Base-by-base conservation (phyloP, 2,888 invertebrate species). In the Dimorphilus gyrociliatus region DNA sequence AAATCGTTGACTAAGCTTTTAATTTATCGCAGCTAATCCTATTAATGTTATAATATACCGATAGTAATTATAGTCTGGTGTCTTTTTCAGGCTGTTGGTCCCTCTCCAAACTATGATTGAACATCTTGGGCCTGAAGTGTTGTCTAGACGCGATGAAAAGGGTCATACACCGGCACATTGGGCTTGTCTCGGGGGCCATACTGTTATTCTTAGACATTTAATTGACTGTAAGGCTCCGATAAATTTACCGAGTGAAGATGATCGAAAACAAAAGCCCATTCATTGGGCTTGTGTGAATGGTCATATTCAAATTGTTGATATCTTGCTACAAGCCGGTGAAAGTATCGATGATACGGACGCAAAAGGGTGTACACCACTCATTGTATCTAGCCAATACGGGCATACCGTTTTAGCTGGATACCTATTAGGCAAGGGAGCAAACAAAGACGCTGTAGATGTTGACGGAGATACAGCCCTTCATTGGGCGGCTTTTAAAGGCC, bases 221-320 rank as follows among this genome's bases (percentile, higher is more conserved):
- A 75, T 84, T 12, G 82, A 84, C 53, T 41, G 41, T 21, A 53
- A 78, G 30, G 77, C 74, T 16, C 81, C 81, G 0, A 74, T 85
- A 4, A 81, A 86, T 63, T 69, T 82, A 23, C 77, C 82, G 1
- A 84, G 84, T 47, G 67, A 81, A 28, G 82, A 84, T 27, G 81
- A 80, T 2, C 78, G 82, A 66, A 85, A 84, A 1, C 84, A 84
- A 0, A 70, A 79, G 16, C 86, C 86, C 1, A 81, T 86, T 39
- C 86, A 88, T 55, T 86, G 86, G 86, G 85, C 86, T 0, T 84
- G 84, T 52, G 72, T 85, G 23, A 84, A 86, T 58, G 86, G 86
- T 0, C 84, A 86, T 53, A 78, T 84, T 0, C 80, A 81, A 0
- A 75, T 85, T 13, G 84, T 84, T 4, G 85, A 86, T 65, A 57